Base-by-base conservation (phyloP, 2,888 invertebrate species). In the Pegoplata infirma region DNA sequence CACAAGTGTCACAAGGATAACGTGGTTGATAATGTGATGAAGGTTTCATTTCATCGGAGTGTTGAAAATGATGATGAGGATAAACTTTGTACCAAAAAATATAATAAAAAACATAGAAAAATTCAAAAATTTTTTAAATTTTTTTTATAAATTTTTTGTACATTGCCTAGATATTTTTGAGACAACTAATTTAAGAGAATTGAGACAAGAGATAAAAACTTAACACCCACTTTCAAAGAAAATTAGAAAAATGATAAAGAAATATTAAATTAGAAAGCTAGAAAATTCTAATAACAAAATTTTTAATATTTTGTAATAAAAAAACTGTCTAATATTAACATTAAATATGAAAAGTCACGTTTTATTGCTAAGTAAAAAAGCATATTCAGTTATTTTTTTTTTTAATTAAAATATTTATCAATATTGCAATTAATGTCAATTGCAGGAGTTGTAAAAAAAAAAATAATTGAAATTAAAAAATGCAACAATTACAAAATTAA, bases 1-100 rank as follows among this genome's bases (percentile, higher is more conserved):
- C 86, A 58, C 86, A 86, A 16, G 84, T 80, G n/a, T 36, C 46
- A 63, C 86, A 86, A 1, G 84, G 84, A 82, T 82, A 84, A 14
- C 85, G 85, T 46, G 82, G 75, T 75, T 83, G 84, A 32, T 68
- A 58, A 19, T 73, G 55, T 32, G 73, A 40, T 1, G n/a, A 28
- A 12, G 44, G 32, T 3, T 21, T 16, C 5, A 58, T 6, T 12
- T 1, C 44, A 46, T 67, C 56, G 32, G 58, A 10, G 25, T 40
- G n/a, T n/a, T n/a, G n/a, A n/a, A n/a, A n/a, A n/a, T n/a, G n/a
- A n/a, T n/a, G n/a, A n/a, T n/a, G n/a, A n/a, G n/a, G 51, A 53
- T 28, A 51, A 56, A 59, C 58, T 66, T 17, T n/a, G n/a, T 23
- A 49, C 59, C 56, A 73, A 46, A 16, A 16, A 58, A 69, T 44